Base-by-base conservation (phyloP, 2,888 invertebrate species). In the Metopia argyrocephala region DNA sequence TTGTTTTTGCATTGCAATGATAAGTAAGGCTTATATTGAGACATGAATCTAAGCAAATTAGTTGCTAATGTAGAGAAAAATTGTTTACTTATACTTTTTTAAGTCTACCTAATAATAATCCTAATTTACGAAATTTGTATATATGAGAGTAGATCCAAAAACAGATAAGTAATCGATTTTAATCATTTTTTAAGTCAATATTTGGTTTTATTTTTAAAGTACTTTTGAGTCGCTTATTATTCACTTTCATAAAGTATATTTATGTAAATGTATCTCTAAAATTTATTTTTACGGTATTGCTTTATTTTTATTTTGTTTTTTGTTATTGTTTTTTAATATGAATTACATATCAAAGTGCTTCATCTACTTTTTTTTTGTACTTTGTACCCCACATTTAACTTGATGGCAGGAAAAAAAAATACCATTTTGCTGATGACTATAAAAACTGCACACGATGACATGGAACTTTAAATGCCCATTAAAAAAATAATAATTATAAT, bases 331-430 rank as follows among this genome's bases (percentile, higher is more conserved):
- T 23, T 31, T 66, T 48, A 25, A 28, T 31, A 59, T 2, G 21
- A 59, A 45, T 48, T 21, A n/a, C 25, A 31, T 20, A 50, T 28
- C 27, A n/a, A 15, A 28, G 28, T 65, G 28, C 25, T 46, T 69
- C 38, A 62, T 57, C 20, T 52, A 45, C 20, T 56, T 23, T 56
- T 59, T 5, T 15, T 69, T 3, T 70, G 79, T 75, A 75, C 79
- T 76, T 80, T 76, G 62, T 57, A 76, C 71, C 50, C 0, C 45
- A 76, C 62, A 50, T 57, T 62, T 68, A 71, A 71, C 66, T 52
- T 71, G 27, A 46, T 4, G 61, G 31, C 25, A 38, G 38, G n/a
- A 38, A 15, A 12, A 56, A 28, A 73, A 54, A 56, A 45, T 52
- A 52, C 54, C 45, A 54, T 25, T 45, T 27, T 7, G 46, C 62